Evolutionary conservation across 2,888 invertebrate species (phyloP).

Genomic region (Acronicta alni): DNA sequence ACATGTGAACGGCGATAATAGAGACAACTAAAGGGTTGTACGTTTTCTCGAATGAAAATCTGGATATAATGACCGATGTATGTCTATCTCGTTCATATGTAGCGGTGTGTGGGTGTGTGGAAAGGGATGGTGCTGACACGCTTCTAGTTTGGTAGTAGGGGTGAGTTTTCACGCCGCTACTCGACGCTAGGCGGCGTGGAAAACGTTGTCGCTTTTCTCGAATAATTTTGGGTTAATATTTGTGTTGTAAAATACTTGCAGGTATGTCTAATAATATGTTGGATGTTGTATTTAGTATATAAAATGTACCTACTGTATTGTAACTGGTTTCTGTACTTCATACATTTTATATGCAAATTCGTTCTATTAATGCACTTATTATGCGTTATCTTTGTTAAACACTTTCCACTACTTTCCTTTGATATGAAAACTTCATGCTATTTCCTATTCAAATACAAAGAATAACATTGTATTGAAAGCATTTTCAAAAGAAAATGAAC

Average conservation of each 20-base stretch:
- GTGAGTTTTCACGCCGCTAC: conserved; percentile 77
- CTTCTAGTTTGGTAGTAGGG: conserved; percentile 65
- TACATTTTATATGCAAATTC: no score
- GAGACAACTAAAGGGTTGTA: conserved; percentile 84
- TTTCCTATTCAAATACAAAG: conserved; percentile 9
- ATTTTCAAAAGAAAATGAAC: conserved; percentile 11
- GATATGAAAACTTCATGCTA: no score
- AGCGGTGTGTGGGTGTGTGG: conserved; percentile 78
- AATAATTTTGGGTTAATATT: conserved; percentile 30
- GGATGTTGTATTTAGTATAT: no score
- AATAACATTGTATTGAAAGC: conserved; percentile 2
- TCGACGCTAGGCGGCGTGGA: conserved; percentile 85
- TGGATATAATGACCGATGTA: conserved; percentile 77
- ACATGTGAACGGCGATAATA: conserved; percentile 73
- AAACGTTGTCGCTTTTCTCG: conserved; percentile 47
- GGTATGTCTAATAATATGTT: no score
- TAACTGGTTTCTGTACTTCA: no score
- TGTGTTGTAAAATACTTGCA: conserved; percentile 38
- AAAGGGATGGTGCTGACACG: conserved; percentile 79
- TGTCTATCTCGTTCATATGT: conserved; percentile 85
- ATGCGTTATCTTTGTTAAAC: no score
- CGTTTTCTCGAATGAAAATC: conserved; percentile 84
- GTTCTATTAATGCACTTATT: no score
- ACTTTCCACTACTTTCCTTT: no score
- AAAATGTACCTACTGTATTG: no score